Evolutionary conservation across 2,888 invertebrate genomes (phyloP).

Genomic region (Cremastinae sp.): DNA sequence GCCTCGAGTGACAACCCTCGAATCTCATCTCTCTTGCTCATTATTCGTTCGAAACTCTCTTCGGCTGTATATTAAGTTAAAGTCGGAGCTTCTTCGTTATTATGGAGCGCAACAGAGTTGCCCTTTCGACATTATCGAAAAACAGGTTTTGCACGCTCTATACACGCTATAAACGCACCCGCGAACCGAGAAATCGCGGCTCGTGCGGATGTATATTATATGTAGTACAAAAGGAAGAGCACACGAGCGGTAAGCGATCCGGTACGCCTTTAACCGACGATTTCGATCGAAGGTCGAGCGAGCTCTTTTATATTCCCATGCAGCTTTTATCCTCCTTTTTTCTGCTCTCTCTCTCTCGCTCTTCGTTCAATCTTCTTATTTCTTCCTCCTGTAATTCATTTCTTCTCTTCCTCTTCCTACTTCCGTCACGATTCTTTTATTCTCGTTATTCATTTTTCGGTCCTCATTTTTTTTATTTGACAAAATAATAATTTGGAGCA

Average conservation of each 20-base stretch:
- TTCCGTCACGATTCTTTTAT: constrained; percentile 1
- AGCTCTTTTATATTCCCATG: too few relatives aligned
- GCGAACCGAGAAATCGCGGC: constrained; percentile 47
- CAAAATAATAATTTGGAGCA: too few relatives aligned
- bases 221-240: constrained; percentile 52
- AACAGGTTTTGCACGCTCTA: constrained; percentile 68
- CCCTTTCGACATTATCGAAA: constrained; percentile 69
- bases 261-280: constrained; percentile 49
- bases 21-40: neutral
- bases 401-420: constrained; percentile 10
- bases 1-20: neutral
- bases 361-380: neutral
- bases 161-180: constrained; percentile 43
- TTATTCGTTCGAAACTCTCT: constrained; percentile 9
- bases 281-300: constrained; percentile 55
- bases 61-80: constrained; percentile 16
- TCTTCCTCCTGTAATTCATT: neutral
- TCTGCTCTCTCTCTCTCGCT: constrained; percentile 1
- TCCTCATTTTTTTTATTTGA: too few relatives aligned
- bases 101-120: constrained; percentile 54
- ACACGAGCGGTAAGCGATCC: constrained; percentile 46
- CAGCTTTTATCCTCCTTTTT: too few relatives aligned
- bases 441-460: too few relatives aligned
- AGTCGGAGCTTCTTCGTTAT: constrained; percentile 49
- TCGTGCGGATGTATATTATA: constrained; percentile 44